Evolutionary conservation across 2,888 invertebrate species (phyloP).

Genomic region (Acrobasis repandana): DNA sequence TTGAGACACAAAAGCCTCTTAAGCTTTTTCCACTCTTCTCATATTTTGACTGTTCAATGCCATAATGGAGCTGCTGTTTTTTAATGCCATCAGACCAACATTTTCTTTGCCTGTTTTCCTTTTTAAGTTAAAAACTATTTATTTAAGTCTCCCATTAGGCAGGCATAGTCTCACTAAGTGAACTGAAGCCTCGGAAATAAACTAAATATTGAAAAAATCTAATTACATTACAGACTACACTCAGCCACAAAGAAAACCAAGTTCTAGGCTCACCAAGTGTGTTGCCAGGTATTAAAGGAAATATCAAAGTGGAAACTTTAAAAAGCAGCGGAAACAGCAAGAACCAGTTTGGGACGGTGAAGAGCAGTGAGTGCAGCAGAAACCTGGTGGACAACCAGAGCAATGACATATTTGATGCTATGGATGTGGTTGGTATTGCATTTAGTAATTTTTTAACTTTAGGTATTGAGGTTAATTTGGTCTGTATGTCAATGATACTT

Average conservation of each 20-base stretch:
- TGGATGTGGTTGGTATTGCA: constrained; percentile 56
- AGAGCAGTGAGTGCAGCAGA: constrained; percentile 23
- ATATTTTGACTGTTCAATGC: too few relatives aligned
- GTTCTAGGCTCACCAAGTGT: background rate
- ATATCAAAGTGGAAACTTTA: constrained; percentile 17
- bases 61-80: too few relatives aligned
- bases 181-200: too few relatives aligned
- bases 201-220: background rate
- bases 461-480: too few relatives aligned
- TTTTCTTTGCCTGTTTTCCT: too few relatives aligned
- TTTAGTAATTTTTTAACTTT: background rate
- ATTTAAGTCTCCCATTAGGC: too few relatives aligned
- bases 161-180: too few relatives aligned
- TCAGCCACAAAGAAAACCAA: constrained; percentile 2
- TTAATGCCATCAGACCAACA: too few relatives aligned
- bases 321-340: constrained; percentile 21
- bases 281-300: constrained; percentile 3
- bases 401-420: constrained; percentile 47
- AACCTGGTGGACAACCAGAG: constrained; percentile 26
- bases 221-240: background rate
- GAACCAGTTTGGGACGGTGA: constrained; percentile 22
- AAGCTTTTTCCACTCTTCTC: too few relatives aligned
- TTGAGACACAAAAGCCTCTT: too few relatives aligned
- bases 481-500: too few relatives aligned
- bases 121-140: too few relatives aligned